phyloP scores from a whole-genome alignment of 2,113 vertebrate genomes.

The Chrysochloris asiatica region DNA sequence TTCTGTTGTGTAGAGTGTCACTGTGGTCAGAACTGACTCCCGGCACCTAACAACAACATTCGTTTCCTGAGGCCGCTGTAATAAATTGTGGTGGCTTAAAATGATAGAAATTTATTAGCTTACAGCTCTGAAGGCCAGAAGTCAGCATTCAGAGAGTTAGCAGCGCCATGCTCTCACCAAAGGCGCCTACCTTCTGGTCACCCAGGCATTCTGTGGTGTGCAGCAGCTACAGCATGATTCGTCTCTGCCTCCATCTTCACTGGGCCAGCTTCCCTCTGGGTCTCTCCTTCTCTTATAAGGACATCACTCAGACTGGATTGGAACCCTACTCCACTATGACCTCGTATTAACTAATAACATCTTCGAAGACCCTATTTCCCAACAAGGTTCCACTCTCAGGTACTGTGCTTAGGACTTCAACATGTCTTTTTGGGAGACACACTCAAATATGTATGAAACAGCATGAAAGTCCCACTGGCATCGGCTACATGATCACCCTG shows the following conservation, averaged over 20 bases:
- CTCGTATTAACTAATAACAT: neutral
- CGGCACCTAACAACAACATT: too few species aligned
- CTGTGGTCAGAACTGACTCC: too few species aligned
- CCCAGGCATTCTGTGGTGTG: neutral
- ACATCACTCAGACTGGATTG: neutral
- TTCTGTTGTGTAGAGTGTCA: too few species aligned
- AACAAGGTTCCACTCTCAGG: neutral
- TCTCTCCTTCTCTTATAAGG: neutral
- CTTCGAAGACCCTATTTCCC: neutral
- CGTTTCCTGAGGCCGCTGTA: neutral
- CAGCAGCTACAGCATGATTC: neutral
- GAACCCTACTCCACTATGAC: neutral
- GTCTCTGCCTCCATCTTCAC: neutral
- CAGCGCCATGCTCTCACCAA: neutral
- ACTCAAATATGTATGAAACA: too few species aligned
- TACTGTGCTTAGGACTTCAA: neutral
- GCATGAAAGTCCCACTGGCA: too few species aligned
- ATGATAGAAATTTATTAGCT: neutral
- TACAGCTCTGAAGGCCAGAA: neutral
- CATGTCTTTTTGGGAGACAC: neutral
- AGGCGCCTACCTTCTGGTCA: too few species aligned
- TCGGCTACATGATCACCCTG: fast-evolving
- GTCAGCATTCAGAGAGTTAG: neutral
- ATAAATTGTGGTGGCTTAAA: neutral
- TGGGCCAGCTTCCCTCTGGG: neutral